Percentiles rank a stretch among this genome's conserved stretches.
These are phyloP conservation scores for Diplogasteroides magnus DNA, from an alignment of 1,140 invertebrate genomes.

Conservation along the genomic window DNA sequence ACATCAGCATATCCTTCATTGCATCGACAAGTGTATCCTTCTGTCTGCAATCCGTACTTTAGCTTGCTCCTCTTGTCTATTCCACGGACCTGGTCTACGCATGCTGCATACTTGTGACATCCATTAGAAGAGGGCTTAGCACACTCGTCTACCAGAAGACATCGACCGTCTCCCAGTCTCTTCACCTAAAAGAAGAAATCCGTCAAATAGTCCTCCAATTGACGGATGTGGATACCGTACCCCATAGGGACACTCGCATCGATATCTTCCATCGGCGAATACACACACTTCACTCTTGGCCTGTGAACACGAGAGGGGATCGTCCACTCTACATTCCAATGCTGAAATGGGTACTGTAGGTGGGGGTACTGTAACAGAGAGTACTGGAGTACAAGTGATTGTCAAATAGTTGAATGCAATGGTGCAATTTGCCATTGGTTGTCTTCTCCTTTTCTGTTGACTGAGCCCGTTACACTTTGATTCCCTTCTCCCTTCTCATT, in stretches of 20 bases:
- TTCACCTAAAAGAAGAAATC: neutral
- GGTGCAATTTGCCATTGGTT: too few relatives aligned
- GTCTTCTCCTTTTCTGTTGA: too few relatives aligned
- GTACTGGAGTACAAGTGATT: too few relatives aligned
- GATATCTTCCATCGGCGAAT: slow-evolving; percentile 35
- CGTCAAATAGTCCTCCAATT: neutral
- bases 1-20: slow-evolving; percentile 34
- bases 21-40: slow-evolving; percentile 34
- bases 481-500: too few relatives aligned
- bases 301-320: slow-evolving; percentile 33
- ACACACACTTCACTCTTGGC: slow-evolving; percentile 32
- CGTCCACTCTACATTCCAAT: slow-evolving; percentile 36
- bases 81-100: slow-evolving; percentile 25
- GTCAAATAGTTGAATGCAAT: too few relatives aligned
- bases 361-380: too few relatives aligned
- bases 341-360: too few relatives aligned
- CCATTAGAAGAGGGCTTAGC: slow-evolving; percentile 25
- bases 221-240: slow-evolving; percentile 28
- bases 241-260: slow-evolving; percentile 33
- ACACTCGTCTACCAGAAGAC: slow-evolving; percentile 36
- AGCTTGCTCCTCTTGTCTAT: neutral
- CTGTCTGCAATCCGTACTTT: slow-evolving; percentile 4
- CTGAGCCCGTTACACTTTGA: too few relatives aligned
- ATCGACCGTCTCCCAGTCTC: slow-evolving; percentile 9
- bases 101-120: slow-evolving; percentile 35